Conservation (phyloP, 2,113 vertebrate species). For the Mormyrus iriodes region DNA sequence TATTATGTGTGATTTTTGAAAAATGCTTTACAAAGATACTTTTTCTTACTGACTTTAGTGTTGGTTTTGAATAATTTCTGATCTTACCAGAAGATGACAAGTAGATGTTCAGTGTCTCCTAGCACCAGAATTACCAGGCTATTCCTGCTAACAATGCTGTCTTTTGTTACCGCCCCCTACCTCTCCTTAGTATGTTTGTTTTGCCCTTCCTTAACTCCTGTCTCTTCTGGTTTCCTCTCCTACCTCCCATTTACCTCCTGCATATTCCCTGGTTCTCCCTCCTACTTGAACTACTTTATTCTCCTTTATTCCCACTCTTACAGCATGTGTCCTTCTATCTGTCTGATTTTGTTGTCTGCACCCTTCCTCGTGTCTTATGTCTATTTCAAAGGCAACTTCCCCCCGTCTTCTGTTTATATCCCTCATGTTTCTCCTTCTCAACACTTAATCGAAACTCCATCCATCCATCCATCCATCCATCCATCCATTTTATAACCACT, state of each 20-base stretch:
- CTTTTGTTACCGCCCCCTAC: not conserved
- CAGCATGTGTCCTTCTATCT: not conserved
- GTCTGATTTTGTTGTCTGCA: not conserved
- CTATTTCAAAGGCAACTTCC: not conserved
- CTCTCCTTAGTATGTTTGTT: not conserved
- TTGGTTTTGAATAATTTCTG: not conserved
- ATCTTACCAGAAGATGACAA: not conserved
- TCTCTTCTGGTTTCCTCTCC: not conserved
- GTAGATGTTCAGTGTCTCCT: not conserved
- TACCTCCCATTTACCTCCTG: not conserved
- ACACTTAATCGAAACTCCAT: not conserved
- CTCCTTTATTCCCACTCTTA: not conserved
- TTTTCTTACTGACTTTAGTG: not conserved
- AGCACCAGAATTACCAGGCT: not conserved
- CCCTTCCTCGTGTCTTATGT: not conserved
- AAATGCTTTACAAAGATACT: not conserved
- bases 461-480: not conserved
- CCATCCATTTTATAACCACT: not conserved
- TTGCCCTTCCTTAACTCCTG: not conserved
- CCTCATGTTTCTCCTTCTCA: not conserved
- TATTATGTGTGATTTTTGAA: not conserved
- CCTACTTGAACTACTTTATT: conserved; percentile 19
- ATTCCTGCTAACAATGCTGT: not conserved
- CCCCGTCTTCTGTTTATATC: not conserved
- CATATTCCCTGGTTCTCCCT: not conserved